phyloP scores from a whole-genome alignment of 1,140 invertebrate genomes.

The Vanessa tameamea region DNA sequence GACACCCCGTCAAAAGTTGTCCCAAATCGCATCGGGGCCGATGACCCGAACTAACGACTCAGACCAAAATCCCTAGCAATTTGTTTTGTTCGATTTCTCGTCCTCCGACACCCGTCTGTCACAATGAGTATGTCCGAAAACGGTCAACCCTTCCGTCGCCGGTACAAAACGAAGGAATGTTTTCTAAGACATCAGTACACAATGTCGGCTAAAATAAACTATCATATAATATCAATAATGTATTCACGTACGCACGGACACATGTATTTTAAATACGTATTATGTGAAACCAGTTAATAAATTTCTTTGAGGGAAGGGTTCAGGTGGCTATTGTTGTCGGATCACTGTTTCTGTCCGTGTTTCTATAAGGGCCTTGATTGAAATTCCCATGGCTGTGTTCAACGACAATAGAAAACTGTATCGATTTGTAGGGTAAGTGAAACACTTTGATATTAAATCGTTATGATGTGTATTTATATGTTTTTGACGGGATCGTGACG shows the following conservation, averaged over 20 bases:
- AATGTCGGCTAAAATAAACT: conserved; percentile 73
- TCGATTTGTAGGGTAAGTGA: conserved; percentile 67
- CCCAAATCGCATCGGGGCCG: conserved; percentile 75
- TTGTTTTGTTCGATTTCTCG: conserved; percentile 59
- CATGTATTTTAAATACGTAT: conserved; percentile 80
- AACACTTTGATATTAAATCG: conserved; percentile 63
- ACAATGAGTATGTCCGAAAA: conserved; percentile 48
- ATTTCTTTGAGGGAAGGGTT: conserved; percentile 57
- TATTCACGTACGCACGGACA: conserved; percentile 69
- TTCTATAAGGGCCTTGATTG: conserved; percentile 57
- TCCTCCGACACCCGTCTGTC: conserved; percentile 49
- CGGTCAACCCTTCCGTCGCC: conserved; percentile 48
- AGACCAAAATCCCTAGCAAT: conserved; percentile 71
- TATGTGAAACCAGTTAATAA: conserved; percentile 76
- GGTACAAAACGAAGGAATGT: conserved; percentile 54
- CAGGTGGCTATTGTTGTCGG: conserved; percentile 55
- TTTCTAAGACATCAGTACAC: conserved; percentile 63
- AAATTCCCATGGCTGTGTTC: conserved; percentile 67
- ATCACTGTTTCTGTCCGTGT: conserved; percentile 48
- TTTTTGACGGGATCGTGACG: conserved; percentile 64
- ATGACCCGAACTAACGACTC: conserved; percentile 75
- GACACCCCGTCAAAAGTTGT: conserved; percentile 74
- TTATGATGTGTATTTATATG: conserved; percentile 66
- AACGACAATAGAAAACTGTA: conserved; percentile 53
- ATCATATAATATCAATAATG: conserved; percentile 81